Base-by-base conservation (phyloP, 2,888 invertebrate species). In the Barypeithes pellucidus region DNA sequence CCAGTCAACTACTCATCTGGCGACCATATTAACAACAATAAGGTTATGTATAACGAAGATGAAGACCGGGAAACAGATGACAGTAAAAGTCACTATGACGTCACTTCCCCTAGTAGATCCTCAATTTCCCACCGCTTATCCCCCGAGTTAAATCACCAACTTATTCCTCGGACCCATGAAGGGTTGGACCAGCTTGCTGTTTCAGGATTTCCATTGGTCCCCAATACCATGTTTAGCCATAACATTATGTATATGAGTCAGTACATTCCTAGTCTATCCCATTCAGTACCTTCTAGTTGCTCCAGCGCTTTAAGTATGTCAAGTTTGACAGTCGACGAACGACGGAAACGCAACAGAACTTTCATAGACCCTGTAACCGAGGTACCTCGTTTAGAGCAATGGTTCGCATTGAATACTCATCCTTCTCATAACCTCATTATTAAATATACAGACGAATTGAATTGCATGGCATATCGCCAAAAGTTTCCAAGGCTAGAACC, bases 331-430 rank as follows among this genome's bases (percentile, higher is more conserved):
- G 92, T 91, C n/a, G 96, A 96, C 81, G 96, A 97, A 83, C 90
- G 96, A 41, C 91, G 97, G 77, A 97, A 98, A 85, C 91, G 99
- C 50, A 99, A 98, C 86, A 92, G 99, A 79, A 98, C 99, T 47
- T 99, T 99, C 88, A 99, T 99, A 82, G 99, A 99, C 87, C 99
- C 99, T 0, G 96, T 99, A 20, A 97, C 98, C 14, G 99, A 99
- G 88, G 97, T 99, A 69, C 96, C 96, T 18, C 91, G 95, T 76
- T 88, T 96, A 77, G 96, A 96, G 84, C 95, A 96, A 84, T 98
- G 98, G 98, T 99, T 98, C 87, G 93, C 94, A 33, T 93, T 97
- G 87, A 99, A 99, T 87, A 99, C 99, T 39, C 99, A 99, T 88
- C 99, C 99, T 43, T 97, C 98, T 80, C 98, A 99, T 87, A 96